Base-by-base conservation (phyloP, 2,113 vertebrate species). In the Gallinago paraguaiae region DNA sequence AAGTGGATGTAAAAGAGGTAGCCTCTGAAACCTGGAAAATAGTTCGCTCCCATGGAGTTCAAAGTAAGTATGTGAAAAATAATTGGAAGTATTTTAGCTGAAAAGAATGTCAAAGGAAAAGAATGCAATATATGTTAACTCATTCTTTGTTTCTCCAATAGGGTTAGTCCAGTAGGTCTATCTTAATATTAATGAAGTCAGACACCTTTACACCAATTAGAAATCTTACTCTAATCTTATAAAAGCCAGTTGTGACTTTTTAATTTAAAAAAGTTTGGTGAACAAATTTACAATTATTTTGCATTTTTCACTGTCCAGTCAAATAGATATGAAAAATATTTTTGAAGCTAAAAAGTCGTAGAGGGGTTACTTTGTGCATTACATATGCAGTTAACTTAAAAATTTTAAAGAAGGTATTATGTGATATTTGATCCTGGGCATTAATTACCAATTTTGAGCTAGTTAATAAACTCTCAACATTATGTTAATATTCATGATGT, bases 1-100 rank as follows among this genome's bases (percentile, higher is more conserved):
- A 99, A 98, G 99, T 99, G 93, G 98, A 99, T 97, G 98, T 99
- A 92, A 99, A 99, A 96, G 99, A 99, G 91, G 97, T 98, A 51
- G 93, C 98, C 46, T 98, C 98, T 17, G 98, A 99, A 93, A 99
- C 98, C 50, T 99, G 99, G 99, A 99, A 98, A 98, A 98, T 99
- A 92, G 98, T 99, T 80, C 98, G 95, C 95, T 99, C 99, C n/a
- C 98, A 99, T 97, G 99, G 99, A 95, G 98, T 98, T 94, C 99
- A 99, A 97, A 99, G 99, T 99, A 95, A 99, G 99, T 99, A 69
- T 25, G 18, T 2, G 37, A 77, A 84, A 89, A 43, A 7, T 23
- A 81, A 94, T 63, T 35, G 3, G 6, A 33, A 76, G 4, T 63
- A 0, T 76, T 59, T 57, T 72, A 30, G 39, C 30, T 76, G 56